A percentile compares a stretch with the other conserved stretches of the same genome.
These are phyloP conservation scores for Lomographa bimaculata DNA, from an alignment of 2,888 invertebrate species.

Conservation along the genomic window DNA sequence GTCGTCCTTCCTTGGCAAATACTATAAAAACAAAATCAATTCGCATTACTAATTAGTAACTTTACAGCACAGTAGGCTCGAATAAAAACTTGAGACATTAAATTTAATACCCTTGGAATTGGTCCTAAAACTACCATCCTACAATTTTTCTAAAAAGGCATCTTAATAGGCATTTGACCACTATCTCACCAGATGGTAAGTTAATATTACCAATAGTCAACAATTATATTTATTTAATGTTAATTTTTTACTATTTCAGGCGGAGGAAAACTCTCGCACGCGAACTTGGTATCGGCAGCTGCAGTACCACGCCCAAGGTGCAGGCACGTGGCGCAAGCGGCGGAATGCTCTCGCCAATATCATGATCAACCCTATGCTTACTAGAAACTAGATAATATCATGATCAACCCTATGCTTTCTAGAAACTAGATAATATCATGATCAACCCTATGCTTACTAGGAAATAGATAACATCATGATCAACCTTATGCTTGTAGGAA, in stretches of 20 bases:
- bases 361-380: constrained; percentile 95
- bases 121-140: too few species aligned
- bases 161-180: too few species aligned
- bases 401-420: constrained; percentile 5
- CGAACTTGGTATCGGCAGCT: constrained; percentile 95
- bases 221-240: too few species aligned
- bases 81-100: too few species aligned
- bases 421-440: constrained; percentile 17
- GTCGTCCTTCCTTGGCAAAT: too few species aligned
- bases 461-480: neutral
- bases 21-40: too few species aligned
- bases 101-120: too few species aligned
- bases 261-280: constrained; percentile 93
- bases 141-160: too few species aligned
- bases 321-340: constrained; percentile 96
- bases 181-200: too few species aligned
- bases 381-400: constrained; percentile 59
- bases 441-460: constrained; percentile 1
- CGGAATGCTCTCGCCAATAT: constrained; percentile 98
- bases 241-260: constrained; percentile 82
- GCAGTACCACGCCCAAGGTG: constrained; percentile 95
- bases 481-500: neutral
- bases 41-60: too few species aligned
- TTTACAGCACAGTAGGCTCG: too few species aligned
- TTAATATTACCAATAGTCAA: too few species aligned